These are phyloP conservation scores for Eufriesea mexicana DNA, from an alignment of 1,140 invertebrate genomes.

Conservation along the genomic window DNA sequence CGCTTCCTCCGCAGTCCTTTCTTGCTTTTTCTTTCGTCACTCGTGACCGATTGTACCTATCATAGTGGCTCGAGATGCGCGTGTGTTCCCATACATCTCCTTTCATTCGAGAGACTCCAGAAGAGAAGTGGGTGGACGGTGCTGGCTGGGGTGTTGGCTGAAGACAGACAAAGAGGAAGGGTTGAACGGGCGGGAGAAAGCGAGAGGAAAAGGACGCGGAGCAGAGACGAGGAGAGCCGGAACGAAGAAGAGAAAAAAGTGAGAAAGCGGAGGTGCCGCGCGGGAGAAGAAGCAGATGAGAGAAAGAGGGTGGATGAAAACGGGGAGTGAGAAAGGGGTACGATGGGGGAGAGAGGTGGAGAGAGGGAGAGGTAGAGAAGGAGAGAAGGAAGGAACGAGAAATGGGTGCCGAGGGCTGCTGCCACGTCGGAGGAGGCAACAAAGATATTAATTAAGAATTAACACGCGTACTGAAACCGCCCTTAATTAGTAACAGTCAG, in stretches of 20 bases:
- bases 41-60: slow-evolving; percentile 61
- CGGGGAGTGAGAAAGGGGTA: background rate
- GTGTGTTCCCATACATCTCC: slow-evolving; percentile 62
- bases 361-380: background rate
- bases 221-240: background rate
- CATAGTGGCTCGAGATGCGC: slow-evolving; percentile 63
- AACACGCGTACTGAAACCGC: slow-evolving; percentile 72
- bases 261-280: slow-evolving; percentile 1
- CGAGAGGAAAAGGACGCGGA: background rate
- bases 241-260: background rate
- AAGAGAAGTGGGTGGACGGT: slow-evolving; percentile 52
- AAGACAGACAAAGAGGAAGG: slow-evolving; percentile 23
- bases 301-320: slow-evolving; percentile 16
- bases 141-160: slow-evolving; percentile 40
- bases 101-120: slow-evolving; percentile 64
- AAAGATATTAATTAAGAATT: slow-evolving; percentile 80
- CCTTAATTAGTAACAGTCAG: slow-evolving; percentile 78
- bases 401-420: slow-evolving; percentile 45
- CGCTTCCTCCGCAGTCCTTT: slow-evolving; percentile 31
- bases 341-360: background rate
- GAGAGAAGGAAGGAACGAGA: slow-evolving; percentile 43
- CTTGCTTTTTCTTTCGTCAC: slow-evolving; percentile 44
- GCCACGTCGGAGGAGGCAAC: slow-evolving; percentile 64
- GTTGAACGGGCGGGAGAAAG: background rate
- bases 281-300: slow-evolving; percentile 14